phyloP scores from a whole-genome alignment of 2,888 invertebrate species.

The Folsomia manolachei region DNA sequence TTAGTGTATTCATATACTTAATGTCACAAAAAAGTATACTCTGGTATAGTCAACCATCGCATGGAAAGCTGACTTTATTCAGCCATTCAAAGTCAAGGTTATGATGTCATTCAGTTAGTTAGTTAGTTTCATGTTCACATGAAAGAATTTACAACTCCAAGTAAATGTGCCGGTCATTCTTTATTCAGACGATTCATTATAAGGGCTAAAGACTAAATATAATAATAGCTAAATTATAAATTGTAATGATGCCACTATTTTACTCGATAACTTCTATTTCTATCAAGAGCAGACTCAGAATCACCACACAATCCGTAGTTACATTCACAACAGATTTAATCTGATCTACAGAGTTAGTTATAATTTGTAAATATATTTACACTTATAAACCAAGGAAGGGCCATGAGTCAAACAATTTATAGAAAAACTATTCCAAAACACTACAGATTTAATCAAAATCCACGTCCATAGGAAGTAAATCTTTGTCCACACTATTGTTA shows the following conservation, averaged over 20 bases:
- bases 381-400: too few relatives aligned
- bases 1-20: too few relatives aligned
- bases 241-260: too few relatives aligned
- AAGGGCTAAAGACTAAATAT: background rate
- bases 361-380: too few relatives aligned
- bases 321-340: too few relatives aligned
- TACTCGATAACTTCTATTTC: too few relatives aligned
- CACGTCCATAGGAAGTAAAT: background rate
- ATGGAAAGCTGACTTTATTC: too few relatives aligned
- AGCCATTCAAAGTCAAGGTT: background rate
- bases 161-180: background rate
- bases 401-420: background rate
- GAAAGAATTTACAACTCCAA: background rate
- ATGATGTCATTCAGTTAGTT: background rate
- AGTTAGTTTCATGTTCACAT: background rate
- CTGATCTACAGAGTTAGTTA: too few relatives aligned
- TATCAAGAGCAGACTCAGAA: too few relatives aligned
- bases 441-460: background rate
- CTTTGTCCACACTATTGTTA: slow-evolving; percentile 11
- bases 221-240: background rate
- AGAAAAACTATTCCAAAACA: background rate
- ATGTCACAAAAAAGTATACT: too few relatives aligned
- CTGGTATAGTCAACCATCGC: too few relatives aligned
- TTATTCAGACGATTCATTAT: background rate
- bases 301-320: too few relatives aligned